Base-by-base conservation (phyloP, 1,140 invertebrate genomes). In the Drosophila sulfurigaster region DNA sequence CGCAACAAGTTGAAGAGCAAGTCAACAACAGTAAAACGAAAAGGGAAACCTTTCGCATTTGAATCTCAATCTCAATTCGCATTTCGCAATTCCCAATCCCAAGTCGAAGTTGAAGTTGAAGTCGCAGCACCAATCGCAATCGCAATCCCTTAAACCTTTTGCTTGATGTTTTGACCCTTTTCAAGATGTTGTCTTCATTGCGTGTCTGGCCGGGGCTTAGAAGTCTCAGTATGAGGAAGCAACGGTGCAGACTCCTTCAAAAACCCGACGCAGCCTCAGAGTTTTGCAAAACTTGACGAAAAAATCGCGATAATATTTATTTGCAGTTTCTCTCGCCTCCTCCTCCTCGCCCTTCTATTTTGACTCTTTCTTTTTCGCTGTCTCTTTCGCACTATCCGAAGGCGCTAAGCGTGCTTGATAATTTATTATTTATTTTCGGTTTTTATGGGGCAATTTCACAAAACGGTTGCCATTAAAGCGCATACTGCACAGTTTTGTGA, bases 181-280 rank as follows among this genome's bases (percentile, higher is more conserved):
- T 88, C 83, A 88, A 88, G 83, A 88, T 88, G 83, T 88, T 88
- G 83, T 88, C 83, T 88, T 88, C 81, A 88, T 88, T 88, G 83
- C 83, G 83, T 88, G 83, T 72, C 77, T 75, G 78, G 64, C 49
- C 68, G 62, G 1, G 79, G 54, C 75, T 77, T 72, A 72, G 67
- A 59, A 32, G 51, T 3, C 30, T 48, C 3, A 25, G 64, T 74
- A 83, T 85, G 86, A 86, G 79, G 79, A 76, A 86, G 81, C 80
- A n/a, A 8, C 20, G 49, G 28, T 25, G 16, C 41, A 56, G 67
- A 54, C 75, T 65, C 43, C 45, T 57, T 49, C 60, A 59, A 64
- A 65, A 75, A 25, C 20, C 20, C 64, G 59, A 43, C 66, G 62
- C 0, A 15, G 46, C 10, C 20, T 38, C 25, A 25, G 49, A n/a